phyloP scores from a whole-genome alignment of 2,113 vertebrate genomes.

The Syngnathus scovelli region DNA sequence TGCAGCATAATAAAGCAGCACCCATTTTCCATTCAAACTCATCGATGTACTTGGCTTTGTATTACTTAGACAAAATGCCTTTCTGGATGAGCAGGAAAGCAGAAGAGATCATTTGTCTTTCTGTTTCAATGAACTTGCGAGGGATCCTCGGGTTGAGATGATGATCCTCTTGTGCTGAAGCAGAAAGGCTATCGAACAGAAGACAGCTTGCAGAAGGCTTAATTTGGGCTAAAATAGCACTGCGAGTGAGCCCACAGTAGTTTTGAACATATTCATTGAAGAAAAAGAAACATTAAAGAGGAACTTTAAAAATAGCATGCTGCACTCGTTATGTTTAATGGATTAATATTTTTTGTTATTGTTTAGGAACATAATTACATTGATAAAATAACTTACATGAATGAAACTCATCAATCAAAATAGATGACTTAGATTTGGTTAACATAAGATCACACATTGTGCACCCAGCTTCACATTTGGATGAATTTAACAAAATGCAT shows the following conservation, averaged over 20 bases:
- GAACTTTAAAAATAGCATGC: background rate
- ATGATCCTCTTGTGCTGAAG: conserved; percentile 32
- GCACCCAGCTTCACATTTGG: background rate
- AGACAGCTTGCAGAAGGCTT: conserved; percentile 22
- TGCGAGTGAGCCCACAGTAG: background rate
- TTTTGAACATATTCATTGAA: background rate
- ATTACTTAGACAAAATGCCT: conserved; percentile 64
- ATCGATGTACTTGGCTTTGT: conserved; percentile 54
- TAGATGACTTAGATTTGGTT: background rate
- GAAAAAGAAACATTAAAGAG: background rate
- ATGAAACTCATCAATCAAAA: background rate
- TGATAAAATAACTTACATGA: background rate
- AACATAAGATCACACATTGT: background rate
- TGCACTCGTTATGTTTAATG: background rate
- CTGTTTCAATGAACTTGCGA: conserved; percentile 46
- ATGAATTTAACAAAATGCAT: background rate
- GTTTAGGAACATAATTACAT: background rate
- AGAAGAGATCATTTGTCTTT: conserved; percentile 65
- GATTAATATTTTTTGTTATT: background rate
- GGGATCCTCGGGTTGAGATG: conserved; percentile 39
- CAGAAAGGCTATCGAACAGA: conserved; percentile 17
- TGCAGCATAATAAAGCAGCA: conserved; percentile 65
- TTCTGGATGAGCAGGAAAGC: conserved; percentile 55
- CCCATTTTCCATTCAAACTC: conserved; percentile 63
- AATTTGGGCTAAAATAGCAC: conserved; percentile 6